phyloP scores from a whole-genome alignment of 2,113 vertebrate genomes.

The Orycteropus afer region DNA sequence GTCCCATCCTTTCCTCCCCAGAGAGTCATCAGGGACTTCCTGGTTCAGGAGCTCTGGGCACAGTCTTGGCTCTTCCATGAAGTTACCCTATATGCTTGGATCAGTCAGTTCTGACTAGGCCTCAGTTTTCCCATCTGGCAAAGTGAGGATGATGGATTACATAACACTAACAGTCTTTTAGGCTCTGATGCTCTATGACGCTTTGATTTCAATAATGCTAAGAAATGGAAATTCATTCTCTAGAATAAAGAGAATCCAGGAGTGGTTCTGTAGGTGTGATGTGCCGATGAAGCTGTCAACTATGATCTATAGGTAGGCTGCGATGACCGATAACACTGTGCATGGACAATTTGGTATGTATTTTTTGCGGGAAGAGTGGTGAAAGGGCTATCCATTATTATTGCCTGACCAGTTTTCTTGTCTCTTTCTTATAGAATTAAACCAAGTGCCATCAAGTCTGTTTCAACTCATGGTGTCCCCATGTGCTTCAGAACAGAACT shows the following conservation, averaged over 20 bases:
- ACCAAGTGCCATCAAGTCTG: not conserved
- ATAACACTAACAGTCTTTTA: not conserved
- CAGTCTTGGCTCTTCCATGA: not conserved
- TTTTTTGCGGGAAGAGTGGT: not conserved
- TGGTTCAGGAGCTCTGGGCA: not conserved
- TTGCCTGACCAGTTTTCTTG: not conserved
- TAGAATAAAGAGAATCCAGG: not conserved
- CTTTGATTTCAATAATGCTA: not conserved
- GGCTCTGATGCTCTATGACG: not conserved
- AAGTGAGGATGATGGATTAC: not conserved
- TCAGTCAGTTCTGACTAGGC: not conserved
- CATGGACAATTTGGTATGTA: not conserved
- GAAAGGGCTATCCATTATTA: not conserved
- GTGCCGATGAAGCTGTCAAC: not conserved
- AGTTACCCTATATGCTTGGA: not conserved
- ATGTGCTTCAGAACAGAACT: not conserved
- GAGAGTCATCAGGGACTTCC: not conserved
- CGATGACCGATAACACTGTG: not conserved
- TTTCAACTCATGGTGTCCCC: too few species aligned
- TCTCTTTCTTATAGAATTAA: not conserved
- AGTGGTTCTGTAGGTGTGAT: not conserved
- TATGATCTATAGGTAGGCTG: not conserved
- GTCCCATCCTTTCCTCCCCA: not conserved
- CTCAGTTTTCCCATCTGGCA: not conserved
- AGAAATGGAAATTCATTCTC: not conserved